Evolutionary conservation across 1,140 invertebrate species (phyloP), one percentile per base, ranked within the genome.

Genomic region (Caenorhabditis tropicalis): DNA sequence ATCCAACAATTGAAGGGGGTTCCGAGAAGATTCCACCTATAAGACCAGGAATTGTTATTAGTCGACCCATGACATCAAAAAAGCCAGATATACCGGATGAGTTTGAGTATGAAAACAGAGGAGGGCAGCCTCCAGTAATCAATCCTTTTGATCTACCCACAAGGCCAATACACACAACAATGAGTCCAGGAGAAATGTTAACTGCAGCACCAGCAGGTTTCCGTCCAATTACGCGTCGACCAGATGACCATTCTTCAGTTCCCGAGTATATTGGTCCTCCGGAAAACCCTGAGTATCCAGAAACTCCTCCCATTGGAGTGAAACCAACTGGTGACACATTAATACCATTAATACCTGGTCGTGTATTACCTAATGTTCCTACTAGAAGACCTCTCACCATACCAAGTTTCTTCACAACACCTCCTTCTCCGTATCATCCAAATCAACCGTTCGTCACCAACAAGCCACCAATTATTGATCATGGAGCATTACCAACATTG

Each of bases 141-240:
- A 56, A 82, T 51, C 60, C 82, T 10, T 58, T 58, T 51, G 56
- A 82, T 15, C n/a, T 82, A 6, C n/a, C 33, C n/a, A 81, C 48
- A 21, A 36, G 33, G 6, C 79, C 46, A 19, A 4, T 48, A 16
- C 0, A 9, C 1, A 81, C 27, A 29, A 51, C 48, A 12, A 12
- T 24, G 6, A 19, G 46, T 36, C 15, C 31, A 24, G 24, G 27
- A 31, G 5, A 31, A 15, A 51, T 53, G 9, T 9, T 16, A 31
- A 53, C 29, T 16, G 46, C 27, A 15, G 16, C 46, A 10, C 46
- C 79, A 7, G 49, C 16, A 0, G 79, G 29, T 12, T 43, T 74
- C 9, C 65, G 65, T 1, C 65, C 65, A 24, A n/a, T 74, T 2
- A 74, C 65, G 3, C 12, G 31, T 15, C 19, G 10, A 7, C 12